phyloP scores from a whole-genome alignment of 2,113 vertebrate genomes.

The Aegotheles bennettii region DNA sequence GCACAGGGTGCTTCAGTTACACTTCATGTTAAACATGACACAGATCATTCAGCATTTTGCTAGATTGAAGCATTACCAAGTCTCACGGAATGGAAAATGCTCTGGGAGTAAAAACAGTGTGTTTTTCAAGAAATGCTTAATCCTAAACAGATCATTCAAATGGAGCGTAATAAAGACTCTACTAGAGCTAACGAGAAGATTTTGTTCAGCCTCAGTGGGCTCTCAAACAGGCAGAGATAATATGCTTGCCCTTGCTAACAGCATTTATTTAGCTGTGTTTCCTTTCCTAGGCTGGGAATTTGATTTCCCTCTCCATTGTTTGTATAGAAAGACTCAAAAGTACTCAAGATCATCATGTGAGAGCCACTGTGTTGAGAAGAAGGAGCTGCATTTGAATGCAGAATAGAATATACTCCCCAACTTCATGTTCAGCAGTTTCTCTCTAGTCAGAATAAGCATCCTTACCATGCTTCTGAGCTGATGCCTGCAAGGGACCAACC shows the following conservation, averaged over 20 bases:
- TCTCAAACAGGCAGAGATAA: neutral
- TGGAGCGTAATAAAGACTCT: neutral
- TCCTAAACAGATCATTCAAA: constrained; percentile 4
- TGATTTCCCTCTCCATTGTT: neutral
- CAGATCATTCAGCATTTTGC: neutral
- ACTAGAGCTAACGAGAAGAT: neutral
- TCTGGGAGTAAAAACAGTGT: neutral
- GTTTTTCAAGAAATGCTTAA: neutral
- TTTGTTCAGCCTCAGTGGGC: neutral
- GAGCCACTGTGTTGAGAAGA: neutral
- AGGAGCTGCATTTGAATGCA: neutral
- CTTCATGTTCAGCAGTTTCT: neutral
- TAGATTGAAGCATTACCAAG: neutral
- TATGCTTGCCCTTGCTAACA: neutral
- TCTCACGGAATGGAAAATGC: neutral
- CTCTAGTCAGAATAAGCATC: neutral
- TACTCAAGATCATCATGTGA: neutral
- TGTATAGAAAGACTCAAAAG: neutral
- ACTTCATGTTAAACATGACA: neutral
- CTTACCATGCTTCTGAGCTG: neutral
- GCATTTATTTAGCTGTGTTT: neutral
- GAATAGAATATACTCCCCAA: neutral
- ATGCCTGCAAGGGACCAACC: fast-evolving
- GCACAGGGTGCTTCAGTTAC: neutral
- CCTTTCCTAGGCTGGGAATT: neutral